Conservation (phyloP, 2,797 vertebrate genomes). For the Peromyscus attwateri region DNA sequence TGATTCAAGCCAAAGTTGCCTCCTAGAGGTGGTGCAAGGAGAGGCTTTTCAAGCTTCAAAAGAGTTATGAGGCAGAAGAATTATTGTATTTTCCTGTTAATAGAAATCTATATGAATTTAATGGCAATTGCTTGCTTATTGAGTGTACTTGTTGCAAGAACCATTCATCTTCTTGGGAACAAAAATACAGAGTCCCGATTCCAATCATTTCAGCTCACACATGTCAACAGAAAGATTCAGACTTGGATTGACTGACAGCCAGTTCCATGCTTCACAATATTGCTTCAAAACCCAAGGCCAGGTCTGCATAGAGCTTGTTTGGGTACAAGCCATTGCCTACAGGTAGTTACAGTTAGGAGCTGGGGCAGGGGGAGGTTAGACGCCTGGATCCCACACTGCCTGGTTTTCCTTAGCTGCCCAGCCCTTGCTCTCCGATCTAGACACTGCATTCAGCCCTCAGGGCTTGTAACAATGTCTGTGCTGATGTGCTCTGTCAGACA, state of each 20-base stretch:
- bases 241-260: slow-evolving; percentile 16
- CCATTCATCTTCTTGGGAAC: slow-evolving; percentile 22
- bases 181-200: slow-evolving; percentile 68
- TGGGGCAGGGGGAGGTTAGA: background rate
- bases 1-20: background rate
- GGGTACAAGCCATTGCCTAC: background rate
- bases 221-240: slow-evolving; percentile 13
- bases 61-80: background rate
- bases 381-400: background rate
- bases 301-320: background rate
- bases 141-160: slow-evolving; percentile 50
- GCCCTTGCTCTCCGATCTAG: background rate
- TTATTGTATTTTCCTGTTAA: slow-evolving; percentile 49
- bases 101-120: slow-evolving; percentile 55
- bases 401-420: background rate
- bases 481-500: slow-evolving; percentile 53
- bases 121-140: slow-evolving; percentile 62
- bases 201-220: slow-evolving; percentile 9
- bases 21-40: background rate
- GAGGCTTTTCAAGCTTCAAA: background rate
- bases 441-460: slow-evolving; percentile 28
- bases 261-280: slow-evolving; percentile 4
- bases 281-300: slow-evolving; percentile 44
- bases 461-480: slow-evolving; percentile 20
- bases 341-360: slow-evolving; percentile 1